phyloP scores from a whole-genome alignment of 2,888 invertebrate species.

The Andrena haemorrhoa region DNA sequence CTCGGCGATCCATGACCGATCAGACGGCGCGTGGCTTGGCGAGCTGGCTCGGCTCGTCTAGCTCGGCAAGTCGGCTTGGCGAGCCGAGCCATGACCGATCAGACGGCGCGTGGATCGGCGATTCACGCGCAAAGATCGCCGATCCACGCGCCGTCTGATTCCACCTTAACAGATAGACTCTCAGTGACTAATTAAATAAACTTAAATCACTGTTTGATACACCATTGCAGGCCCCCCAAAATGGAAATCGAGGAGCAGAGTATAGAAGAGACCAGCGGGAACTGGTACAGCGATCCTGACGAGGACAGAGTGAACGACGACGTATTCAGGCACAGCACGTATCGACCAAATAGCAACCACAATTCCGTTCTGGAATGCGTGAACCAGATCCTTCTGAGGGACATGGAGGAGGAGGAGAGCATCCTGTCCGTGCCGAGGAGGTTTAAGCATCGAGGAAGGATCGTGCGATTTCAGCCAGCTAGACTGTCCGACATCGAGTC shows the following conservation, averaged over 20 bases:
- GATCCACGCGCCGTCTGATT: no score
- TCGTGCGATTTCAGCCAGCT: constrained; percentile 82
- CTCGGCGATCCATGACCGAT: no score
- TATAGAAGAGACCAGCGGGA: constrained; percentile 87
- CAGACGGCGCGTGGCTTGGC: no score
- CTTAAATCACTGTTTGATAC: background rate
- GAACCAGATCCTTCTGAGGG: constrained; percentile 93
- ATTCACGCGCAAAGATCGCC: no score
- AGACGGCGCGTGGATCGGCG: no score
- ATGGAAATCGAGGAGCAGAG: constrained; percentile 74
- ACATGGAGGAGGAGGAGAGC: constrained; percentile 86
- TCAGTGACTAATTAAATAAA: background rate
- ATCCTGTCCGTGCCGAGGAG: constrained; percentile 81
- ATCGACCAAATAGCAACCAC: constrained; percentile 88
- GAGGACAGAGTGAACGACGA: constrained; percentile 89
- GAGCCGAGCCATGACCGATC: no score
- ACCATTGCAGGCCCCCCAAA: constrained; percentile 70
- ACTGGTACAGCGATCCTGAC: constrained; percentile 94
- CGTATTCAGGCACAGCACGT: constrained; percentile 80
- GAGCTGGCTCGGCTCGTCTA: no score
- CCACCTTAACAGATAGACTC: no score
- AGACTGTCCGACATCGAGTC: constrained; percentile 83
- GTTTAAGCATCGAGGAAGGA: constrained; percentile 83
- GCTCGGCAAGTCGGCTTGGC: no score
- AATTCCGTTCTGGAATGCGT: constrained; percentile 95